Percentiles rank a stretch among this genome's conserved stretches.
These are phyloP conservation scores for Drosophila formosana DNA, from an alignment of 2,888 invertebrate species.

Conservation along the genomic window DNA sequence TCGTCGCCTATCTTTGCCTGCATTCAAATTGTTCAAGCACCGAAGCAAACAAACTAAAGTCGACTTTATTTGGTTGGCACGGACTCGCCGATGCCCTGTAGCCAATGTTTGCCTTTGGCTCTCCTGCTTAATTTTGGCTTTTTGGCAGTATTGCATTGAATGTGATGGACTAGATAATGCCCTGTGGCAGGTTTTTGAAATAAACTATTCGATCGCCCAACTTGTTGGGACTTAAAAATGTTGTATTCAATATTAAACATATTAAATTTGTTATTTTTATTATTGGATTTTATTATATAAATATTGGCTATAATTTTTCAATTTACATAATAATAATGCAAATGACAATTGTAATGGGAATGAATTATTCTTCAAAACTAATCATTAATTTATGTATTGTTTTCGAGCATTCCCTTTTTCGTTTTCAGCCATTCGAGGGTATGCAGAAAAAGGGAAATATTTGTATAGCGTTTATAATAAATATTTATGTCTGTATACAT, in stretches of 20 bases:
- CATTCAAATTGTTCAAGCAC: constrained; percentile 27
- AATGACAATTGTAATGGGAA: too few relatives aligned
- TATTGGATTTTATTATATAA: too few relatives aligned
- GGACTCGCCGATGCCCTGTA: constrained; percentile 1
- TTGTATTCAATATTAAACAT: too few relatives aligned
- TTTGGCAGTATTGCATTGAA: background rate
- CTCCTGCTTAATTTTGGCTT: background rate
- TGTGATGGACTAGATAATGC: background rate
- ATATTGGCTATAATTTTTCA: too few relatives aligned
- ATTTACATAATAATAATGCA: too few relatives aligned
- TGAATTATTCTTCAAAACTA: too few relatives aligned
- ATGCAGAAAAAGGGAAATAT: constrained; percentile 36
- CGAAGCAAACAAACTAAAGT: constrained; percentile 10
- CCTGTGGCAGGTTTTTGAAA: too few relatives aligned
- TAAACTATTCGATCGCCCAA: too few relatives aligned
- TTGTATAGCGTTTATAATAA: constrained; percentile 45
- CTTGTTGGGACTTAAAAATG: too few relatives aligned
- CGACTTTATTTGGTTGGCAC: background rate
- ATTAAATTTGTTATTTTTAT: too few relatives aligned
- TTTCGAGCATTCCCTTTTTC: background rate
- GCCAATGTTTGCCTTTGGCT: background rate
- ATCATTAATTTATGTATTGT: background rate
- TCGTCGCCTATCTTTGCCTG: constrained; percentile 14
- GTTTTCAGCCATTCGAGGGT: background rate
- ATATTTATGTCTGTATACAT: constrained; percentile 31